Evolutionary conservation across 2,797 vertebrate genomes (phyloP), one percentile per base, ranked within the genome.

Genomic region (Momotus momota): DNA sequence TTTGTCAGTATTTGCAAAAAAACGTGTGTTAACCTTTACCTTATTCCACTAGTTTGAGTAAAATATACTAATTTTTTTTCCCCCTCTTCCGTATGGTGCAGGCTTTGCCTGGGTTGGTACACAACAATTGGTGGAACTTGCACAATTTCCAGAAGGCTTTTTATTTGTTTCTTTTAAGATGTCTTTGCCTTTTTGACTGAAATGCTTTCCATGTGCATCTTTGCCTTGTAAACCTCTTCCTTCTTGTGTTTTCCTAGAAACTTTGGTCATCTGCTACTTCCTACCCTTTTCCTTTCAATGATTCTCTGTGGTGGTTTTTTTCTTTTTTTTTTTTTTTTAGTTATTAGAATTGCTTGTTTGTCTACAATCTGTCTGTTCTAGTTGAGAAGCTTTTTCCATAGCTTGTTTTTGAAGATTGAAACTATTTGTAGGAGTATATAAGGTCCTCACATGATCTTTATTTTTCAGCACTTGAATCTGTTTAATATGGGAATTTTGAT

Each of bases 231-330:
- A 88, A 62, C 21, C 9, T 79, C 61, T 91, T 92, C 77, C 52
- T 81, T 84, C 89, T 54, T 88, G 26, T 91, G 45, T 90, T 91
- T 88, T 88, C 70, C 51, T 83, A 21, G 69, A 88, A 85, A 41
- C 35, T 64, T 81, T 0, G 4, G 35, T 92, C 33, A 33, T 66
- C 35, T 83, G 35, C 41, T 83, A 1, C 26, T 92, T 81, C 61
- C 26, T 83, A 25, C 7, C 21, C 8, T 9, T 67, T 85, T 80
- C 23, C 41, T 31, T 85, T 69, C 11, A 35, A 2, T 58, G 58
- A 27, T 73, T 87, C 3, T 60, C 2, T 62, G 5, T 43, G 61
- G 12, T 49, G 48, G 3, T 46, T 38, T n/a, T 17, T 1, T 9
- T 31, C n/a, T 17, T 3, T 65, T 38, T 18, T 3, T 31, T 40